Conservation (phyloP, 2,888 invertebrate species). For the Tethea ocularis region DNA sequence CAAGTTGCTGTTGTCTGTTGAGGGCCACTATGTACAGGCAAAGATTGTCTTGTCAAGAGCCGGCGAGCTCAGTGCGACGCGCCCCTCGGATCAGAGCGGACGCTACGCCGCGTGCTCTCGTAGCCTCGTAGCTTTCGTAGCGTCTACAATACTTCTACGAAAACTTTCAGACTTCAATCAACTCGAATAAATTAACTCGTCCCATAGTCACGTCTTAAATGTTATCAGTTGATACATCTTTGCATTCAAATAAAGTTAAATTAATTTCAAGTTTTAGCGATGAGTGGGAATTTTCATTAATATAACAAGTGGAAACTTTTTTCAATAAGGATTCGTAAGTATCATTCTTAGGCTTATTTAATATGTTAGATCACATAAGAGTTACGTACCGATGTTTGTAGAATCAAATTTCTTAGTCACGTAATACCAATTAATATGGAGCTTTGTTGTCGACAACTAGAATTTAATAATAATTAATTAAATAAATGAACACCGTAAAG, state of each 20-base stretch:
- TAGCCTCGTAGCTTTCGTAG: constrained; percentile 44
- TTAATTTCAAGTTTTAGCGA: constrained; percentile 20
- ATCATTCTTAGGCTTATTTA: constrained; percentile 18
- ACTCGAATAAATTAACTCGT: constrained; percentile 17
- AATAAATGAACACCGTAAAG: constrained; percentile 5
- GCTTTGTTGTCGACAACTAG: background rate
- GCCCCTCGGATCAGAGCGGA: constrained; percentile 68
- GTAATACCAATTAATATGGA: background rate
- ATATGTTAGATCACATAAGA: background rate
- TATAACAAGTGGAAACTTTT: constrained; percentile 43
- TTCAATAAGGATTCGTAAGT: constrained; percentile 62
- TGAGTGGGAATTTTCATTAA: constrained; percentile 28
- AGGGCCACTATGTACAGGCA: constrained; percentile 69
- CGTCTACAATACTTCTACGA: constrained; percentile 51
- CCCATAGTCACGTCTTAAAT: constrained; percentile 24
- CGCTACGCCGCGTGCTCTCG: constrained; percentile 59
- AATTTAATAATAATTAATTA: constrained; percentile 17
- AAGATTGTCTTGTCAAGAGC: constrained; percentile 81
- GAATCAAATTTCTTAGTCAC: background rate
- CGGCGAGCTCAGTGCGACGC: constrained; percentile 70
- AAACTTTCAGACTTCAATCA: constrained; percentile 23
- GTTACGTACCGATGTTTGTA: background rate
- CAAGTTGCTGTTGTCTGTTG: constrained; percentile 71
- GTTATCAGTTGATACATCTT: constrained; percentile 13
- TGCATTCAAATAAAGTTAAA: constrained; percentile 17